Conservation (phyloP, 2,797 vertebrate genomes). For the Argentina silus region DNA sequence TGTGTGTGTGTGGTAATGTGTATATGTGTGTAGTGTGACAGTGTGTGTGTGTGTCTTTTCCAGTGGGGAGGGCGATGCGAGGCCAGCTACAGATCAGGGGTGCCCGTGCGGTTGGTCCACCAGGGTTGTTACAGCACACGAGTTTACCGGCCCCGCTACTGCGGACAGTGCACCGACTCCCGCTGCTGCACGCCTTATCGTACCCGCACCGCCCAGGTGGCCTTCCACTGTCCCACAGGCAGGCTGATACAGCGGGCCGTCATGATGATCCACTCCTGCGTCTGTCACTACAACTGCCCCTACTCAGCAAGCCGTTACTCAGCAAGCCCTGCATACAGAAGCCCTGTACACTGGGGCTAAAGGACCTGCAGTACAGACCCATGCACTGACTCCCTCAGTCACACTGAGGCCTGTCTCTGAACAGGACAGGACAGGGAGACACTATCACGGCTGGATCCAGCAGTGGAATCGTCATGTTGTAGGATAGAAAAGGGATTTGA, state of each 20-base stretch:
- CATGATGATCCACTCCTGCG: slow-evolving; percentile 80
- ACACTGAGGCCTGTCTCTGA: not conserved
- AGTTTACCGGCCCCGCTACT: slow-evolving; percentile 68
- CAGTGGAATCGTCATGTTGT: not conserved
- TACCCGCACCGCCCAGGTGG: slow-evolving; percentile 66
- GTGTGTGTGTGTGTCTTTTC: slow-evolving; percentile 11
- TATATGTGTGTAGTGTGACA: not conserved
- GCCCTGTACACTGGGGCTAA: slow-evolving; percentile 59
- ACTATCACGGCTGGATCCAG: not conserved
- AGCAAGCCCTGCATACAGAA: slow-evolving; percentile 36
- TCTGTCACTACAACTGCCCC: slow-evolving; percentile 77
- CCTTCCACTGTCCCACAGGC: slow-evolving; percentile 71
- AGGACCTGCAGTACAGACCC: slow-evolving; percentile 44
- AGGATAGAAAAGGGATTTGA: slow-evolving; percentile 14
- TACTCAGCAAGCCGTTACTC: slow-evolving; percentile 40
- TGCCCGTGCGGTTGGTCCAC: slow-evolving; percentile 66
- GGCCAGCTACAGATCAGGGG: slow-evolving; percentile 64
- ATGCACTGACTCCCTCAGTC: slow-evolving; percentile 9
- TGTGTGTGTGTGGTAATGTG: too few species aligned
- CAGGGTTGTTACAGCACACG: slow-evolving; percentile 74
- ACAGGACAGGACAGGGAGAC: not conserved
- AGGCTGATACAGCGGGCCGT: slow-evolving; percentile 57
- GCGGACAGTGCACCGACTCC: slow-evolving; percentile 71
- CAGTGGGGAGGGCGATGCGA: slow-evolving; percentile 67
- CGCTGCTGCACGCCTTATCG: slow-evolving; percentile 76